These are phyloP conservation scores for Pelecanoides urinatrix DNA, from an alignment of 2,113 vertebrate genomes.

Conservation along the genomic window DNA sequence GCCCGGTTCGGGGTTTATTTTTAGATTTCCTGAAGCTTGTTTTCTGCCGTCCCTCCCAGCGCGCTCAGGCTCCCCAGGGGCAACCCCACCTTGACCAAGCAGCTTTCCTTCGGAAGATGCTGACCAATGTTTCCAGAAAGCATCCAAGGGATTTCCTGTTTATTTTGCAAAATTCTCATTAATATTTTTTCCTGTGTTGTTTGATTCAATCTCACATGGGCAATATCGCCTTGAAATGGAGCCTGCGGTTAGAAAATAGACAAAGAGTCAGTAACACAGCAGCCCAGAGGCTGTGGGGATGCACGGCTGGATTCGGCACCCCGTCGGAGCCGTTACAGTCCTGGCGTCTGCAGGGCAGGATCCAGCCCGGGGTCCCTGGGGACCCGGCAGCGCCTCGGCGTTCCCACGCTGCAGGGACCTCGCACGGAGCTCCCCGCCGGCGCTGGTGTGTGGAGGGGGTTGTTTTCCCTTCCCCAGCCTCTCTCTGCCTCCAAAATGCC, in stretches of 20 bases:
- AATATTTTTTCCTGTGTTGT: not conserved
- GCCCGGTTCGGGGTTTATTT: not conserved
- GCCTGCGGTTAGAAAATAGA: not conserved
- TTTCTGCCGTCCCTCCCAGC: not conserved
- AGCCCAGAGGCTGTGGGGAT: not conserved
- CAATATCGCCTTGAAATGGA: slow-evolving; percentile 29
- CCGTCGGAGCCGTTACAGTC: not conserved
- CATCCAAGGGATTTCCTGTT: slow-evolving; percentile 53
- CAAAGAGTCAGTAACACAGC: not conserved
- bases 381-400: not conserved
- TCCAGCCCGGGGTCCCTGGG: not conserved
- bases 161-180: slow-evolving; percentile 37
- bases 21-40: slow-evolving; percentile 32
- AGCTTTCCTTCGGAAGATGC: slow-evolving; percentile 36
- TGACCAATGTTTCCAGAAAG: slow-evolving; percentile 25
- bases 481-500: not conserved
- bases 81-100: slow-evolving; percentile 28
- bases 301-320: not conserved
- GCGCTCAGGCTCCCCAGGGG: not conserved
- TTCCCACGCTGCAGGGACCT: slow-evolving; percentile 1
- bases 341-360: not conserved
- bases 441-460: accelerated
- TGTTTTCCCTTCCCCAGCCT: not conserved
- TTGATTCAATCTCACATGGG: not conserved
- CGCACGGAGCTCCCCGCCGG: not conserved